Base-by-base conservation (phyloP, 1,140 invertebrate genomes). In the Triops longicaudatus region DNA sequence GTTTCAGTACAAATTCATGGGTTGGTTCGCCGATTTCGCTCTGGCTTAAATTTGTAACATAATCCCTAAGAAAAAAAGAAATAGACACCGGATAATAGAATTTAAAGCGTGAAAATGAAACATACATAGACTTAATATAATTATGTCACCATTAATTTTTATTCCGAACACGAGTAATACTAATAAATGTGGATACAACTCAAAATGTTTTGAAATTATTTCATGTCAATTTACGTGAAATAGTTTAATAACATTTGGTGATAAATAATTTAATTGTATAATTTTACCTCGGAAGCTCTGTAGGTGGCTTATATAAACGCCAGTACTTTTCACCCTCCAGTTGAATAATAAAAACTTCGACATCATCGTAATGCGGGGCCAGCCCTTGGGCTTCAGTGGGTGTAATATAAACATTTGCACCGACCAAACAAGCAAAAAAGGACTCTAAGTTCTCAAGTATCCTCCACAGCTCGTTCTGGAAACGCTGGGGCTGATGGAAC, bases 311-410 rank as follows among this genome's bases (percentile, higher is more conserved):
- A 80, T 89, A 90, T 6, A 90, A 80, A 78, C 83, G 85, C 89
- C 89, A 90, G 72, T 85, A 82, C 81, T 90, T 90, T 78, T 84
- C 85, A 2, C 89, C 89, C 83, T 90, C 89, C 27, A 89, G 79
- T 80, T 90, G 89, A n/a, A 90, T 79, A 75, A 90, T 83, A 82
- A 90, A 90, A n/a, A 88, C 89, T 80, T 90, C 89, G 79, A 90
- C 89, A 78, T 90, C 89, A 83, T 90, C 89, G 83, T 85, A 89
- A 81, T 89, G 88, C 7, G 88, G 88, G 50, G 88, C 88, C 84
- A 89, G 88, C 0, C 88, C 88, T 81, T 88, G 87, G 37, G 86
- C 84, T 10, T 85, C 86, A 77, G 87, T 82, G 11, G 88, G 88
- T 26, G 88, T 88, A 12, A 89, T 80, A 80, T 89, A 89, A 50